Evolutionary conservation across 2,888 invertebrate genomes (phyloP).

Genomic region (Scrobipalpa costella): DNA sequence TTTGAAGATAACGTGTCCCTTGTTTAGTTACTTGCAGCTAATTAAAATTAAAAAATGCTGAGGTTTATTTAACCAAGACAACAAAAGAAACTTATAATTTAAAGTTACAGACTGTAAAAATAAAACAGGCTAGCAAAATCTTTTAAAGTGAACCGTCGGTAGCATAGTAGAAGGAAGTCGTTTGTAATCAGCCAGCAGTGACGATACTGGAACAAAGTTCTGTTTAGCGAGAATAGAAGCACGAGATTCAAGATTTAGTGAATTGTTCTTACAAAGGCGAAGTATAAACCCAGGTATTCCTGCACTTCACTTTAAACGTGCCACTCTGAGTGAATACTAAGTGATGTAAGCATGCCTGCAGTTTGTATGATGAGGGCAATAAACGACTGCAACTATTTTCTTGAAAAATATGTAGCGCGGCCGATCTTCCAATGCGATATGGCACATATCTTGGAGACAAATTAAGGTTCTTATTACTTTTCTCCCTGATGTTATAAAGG

Average conservation of each 20-base stretch:
- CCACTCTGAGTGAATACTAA: neutral
- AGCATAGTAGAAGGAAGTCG: slow-evolving; percentile 5
- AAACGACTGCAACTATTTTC: neutral
- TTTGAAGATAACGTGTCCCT: too few species aligned
- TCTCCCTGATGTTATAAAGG: too few species aligned
- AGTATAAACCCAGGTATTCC: neutral
- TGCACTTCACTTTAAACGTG: neutral
- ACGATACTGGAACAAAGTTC: slow-evolving; percentile 3
- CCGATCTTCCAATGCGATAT: neutral
- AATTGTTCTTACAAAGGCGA: slow-evolving; percentile 7
- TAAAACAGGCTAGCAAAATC: neutral
- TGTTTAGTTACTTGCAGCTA: too few species aligned
- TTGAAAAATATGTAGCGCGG: neutral
- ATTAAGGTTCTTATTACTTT: too few species aligned
- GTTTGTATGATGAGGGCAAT: neutral
- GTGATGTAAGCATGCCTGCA: neutral
- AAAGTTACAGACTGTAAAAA: too few species aligned
- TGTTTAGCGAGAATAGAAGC: neutral
- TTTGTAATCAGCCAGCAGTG: slow-evolving; percentile 10
- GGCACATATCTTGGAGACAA: neutral
- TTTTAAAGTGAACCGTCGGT: neutral
- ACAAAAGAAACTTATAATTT: too few species aligned
- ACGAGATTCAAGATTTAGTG: neutral
- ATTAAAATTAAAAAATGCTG: too few species aligned
- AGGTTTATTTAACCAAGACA: too few species aligned